Base-by-base conservation (phyloP, 2,888 invertebrate genomes). In the Dione juno region DNA sequence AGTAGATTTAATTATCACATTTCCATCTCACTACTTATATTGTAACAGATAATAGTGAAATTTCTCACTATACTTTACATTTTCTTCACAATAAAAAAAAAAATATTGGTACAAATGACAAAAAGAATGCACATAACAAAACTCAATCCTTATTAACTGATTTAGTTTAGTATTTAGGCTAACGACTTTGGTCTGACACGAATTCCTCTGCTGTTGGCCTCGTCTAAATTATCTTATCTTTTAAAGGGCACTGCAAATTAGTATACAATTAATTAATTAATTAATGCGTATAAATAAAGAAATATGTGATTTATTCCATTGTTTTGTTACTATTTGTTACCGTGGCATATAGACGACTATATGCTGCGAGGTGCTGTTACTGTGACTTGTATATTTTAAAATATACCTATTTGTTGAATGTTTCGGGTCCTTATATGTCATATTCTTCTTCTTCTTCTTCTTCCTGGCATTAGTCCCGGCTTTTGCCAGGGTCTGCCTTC, bases 141-240 rank as follows among this genome's bases (percentile, higher is more conserved):
- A 54, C 6, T 37, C n/a, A 37, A 10, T 37, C 8, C 11, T 28
- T 16, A 14, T 10, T 54, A 54, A n/a, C 54, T n/a, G n/a, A 54
- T 16, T 6, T 54, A 54, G 10, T 54, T 54, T n/a, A 35, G n/a
- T 35, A 54, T 54, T 35, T 54, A 16, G 54, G 37, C 54, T 54
- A 54, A 54, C 16, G 35, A 54, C 37, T 37, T 54, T 10, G 50
- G 50, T 50, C 19, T 37, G 54, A 54, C 54, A 54, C 54, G 10
- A 16, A 54, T 54, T 11, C 10, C n/a, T 37, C 54, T 54, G 6
- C 54, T 54, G 35, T 54, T 54, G 54, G 37, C 54, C 54, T 54
- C 54, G 54, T 54, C 54, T n/a, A 1, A 3, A 54, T 6, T 54
- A 54, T 54, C 54, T 54, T 54, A 54, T 54, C 54, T n/a, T 14